Base-by-base conservation (phyloP, 2,113 vertebrate genomes). In the Hiodon alosoides region DNA sequence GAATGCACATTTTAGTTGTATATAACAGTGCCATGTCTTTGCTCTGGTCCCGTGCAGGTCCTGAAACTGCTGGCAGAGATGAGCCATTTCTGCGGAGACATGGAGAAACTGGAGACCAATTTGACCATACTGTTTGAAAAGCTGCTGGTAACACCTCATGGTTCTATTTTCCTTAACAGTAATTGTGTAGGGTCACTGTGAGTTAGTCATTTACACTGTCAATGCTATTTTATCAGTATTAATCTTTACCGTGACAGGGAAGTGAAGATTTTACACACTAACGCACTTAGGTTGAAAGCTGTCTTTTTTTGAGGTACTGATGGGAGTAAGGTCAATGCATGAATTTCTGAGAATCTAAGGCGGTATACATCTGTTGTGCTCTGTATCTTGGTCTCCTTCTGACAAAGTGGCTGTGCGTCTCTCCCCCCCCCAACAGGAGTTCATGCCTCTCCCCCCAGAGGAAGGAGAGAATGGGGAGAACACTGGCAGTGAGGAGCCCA, bases 41-140 rank as follows among this genome's bases (percentile, higher is more conserved):
- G 83, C 68, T 16, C 5, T 31, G 0, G 10, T 47, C 54, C 13
- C 82, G 57, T 77, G 62, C 80, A 99, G 97, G 94, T 99, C 77
- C 90, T 99, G 82, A 99, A 99, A 86, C 90, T 99, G 74, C 85
- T 99, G 88, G 98, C 96, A 58, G 98, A 99, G 83, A 99, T 99
- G 98, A 98, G 96, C 86, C 95, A 95, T 0, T 99, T 92, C 87
- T 99, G 97, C 86, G 97, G 97, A 0, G 97, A 99, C 81, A 99
- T 98, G 97, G 98, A 99, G 64, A 99, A 99, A 79, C 91, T 99
- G 77, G 97, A 99, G 89, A 90, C 93, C 82, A 99, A 99, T 84
- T 91, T 99, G 83, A 95, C 91, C 86, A 97, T 95, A 83, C 86
- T 99, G 69, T 99, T 99, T 84, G 94, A 95, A 84, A 98, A 98